These are phyloP conservation scores for Homarus gammarus DNA, from an alignment of 2,888 invertebrate species.

Conservation along the genomic window DNA sequence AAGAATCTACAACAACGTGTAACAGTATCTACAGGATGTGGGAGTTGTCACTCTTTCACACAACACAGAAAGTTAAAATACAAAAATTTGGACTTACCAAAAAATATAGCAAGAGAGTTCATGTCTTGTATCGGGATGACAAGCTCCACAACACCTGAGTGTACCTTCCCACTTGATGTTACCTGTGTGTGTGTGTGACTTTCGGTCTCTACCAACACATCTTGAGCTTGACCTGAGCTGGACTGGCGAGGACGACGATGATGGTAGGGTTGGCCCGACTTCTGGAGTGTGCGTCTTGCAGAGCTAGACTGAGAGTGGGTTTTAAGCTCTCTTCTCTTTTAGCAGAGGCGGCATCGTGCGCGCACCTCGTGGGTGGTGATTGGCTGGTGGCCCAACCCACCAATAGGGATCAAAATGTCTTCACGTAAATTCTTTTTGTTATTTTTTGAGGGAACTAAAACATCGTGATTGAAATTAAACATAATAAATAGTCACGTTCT, in stretches of 20 bases:
- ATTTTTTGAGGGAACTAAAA: not conserved
- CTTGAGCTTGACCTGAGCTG: not conserved
- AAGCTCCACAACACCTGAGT: not conserved
- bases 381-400: not conserved
- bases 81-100: not conserved
- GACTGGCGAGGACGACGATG: not conserved
- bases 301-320: not conserved
- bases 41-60: too few relatives aligned
- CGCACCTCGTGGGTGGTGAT: not conserved
- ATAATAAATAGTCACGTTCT: not conserved
- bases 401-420: not conserved
- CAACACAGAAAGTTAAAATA: too few relatives aligned
- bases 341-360: not conserved
- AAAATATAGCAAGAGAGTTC: not conserved
- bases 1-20: too few relatives aligned
- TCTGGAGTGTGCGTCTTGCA: not conserved
- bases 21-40: too few relatives aligned
- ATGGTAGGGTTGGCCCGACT: not conserved
- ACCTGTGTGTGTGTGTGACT: not conserved
- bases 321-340: not conserved
- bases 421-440: not conserved
- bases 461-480: not conserved
- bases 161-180: not conserved
- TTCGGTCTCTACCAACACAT: slow-evolving; percentile 7
- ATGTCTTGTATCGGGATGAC: not conserved